These are phyloP conservation scores for Polylopha cassiicola DNA, from an alignment of 2,888 invertebrate genomes.

Conservation along the genomic window DNA sequence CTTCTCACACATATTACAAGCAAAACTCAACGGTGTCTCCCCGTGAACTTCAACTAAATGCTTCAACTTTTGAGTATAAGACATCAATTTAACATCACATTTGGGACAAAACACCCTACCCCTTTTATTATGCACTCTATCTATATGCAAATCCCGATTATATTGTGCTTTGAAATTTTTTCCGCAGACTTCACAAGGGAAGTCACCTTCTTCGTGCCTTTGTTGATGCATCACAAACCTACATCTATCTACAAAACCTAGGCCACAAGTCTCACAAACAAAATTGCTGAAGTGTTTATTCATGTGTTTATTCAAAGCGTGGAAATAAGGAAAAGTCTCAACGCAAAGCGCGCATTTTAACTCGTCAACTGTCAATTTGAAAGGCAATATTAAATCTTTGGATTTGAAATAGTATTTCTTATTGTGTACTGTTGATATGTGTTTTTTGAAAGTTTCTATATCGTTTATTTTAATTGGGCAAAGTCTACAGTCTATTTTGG, in stretches of 20 bases:
- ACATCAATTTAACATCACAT: conserved; percentile 62
- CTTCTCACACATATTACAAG: conserved; percentile 54
- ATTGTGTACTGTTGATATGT: conserved; percentile 44
- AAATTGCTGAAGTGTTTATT: conserved; percentile 64
- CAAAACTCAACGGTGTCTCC: conserved; percentile 52
- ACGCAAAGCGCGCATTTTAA: conserved; percentile 55
- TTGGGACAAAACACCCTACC: conserved; percentile 65
- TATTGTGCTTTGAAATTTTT: conserved; percentile 58
- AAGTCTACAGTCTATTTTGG: conserved; percentile 57
- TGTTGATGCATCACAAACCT: conserved; percentile 64
- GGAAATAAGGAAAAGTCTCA: conserved; percentile 53
- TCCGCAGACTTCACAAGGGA: conserved; percentile 60
- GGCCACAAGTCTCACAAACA: conserved; percentile 62
- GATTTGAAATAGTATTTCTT: conserved; percentile 56
- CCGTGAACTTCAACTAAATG: conserved; percentile 66
- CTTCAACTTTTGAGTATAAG: conserved; percentile 63
- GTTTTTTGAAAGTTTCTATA: conserved; percentile 52
- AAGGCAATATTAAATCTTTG: conserved; percentile 56
- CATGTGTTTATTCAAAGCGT: conserved; percentile 67
- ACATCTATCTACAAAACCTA: conserved; percentile 51
- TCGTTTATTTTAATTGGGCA: conserved; percentile 44
- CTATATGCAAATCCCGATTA: conserved; percentile 43
- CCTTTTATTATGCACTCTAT: conserved; percentile 55
- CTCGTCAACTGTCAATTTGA: conserved; percentile 45
- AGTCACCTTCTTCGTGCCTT: conserved; percentile 53